Base-by-base conservation (phyloP, 2,797 vertebrate species). In the Poliocrania exsul region DNA sequence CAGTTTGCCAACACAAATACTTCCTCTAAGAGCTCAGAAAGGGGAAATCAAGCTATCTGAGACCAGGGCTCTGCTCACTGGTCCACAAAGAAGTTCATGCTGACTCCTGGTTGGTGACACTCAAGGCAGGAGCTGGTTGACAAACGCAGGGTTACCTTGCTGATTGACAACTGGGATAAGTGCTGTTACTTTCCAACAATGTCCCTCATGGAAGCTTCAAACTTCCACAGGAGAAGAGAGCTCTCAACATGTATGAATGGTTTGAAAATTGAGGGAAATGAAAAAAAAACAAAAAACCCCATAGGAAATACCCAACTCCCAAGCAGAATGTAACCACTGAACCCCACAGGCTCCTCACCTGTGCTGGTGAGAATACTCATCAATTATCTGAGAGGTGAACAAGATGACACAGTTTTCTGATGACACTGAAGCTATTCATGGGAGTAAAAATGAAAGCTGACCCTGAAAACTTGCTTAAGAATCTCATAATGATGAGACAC, bases 1-100 rank as follows among this genome's bases (percentile, higher is more conserved):
- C 85, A 69, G 26, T 16, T 1, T 88, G 90, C 87, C 96, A 95
- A 93, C 38, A 74, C 77, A 91, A 95, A 91, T 50, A 91, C 87
- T 82, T 53, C 66, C 37, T 61, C 57, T 31, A 25, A 81, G 91
- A 3, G 1, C 79, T 28, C 69, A 91, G 69, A 74, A 86, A 79
- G 69, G 62, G 49, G 81, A 71, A 87, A 77, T 47, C 16, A 74
- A 83, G 42, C 69, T 83, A 19, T 44, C 54, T 2, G 5, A 85
- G 35, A 38, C 18, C 3, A 50, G 12, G 13, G 58, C 53, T 53
- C 85, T 47, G 80, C 58, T 83, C 49, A 10, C 54, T 40, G 1
- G 0, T 46, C 53, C 10, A 5, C 80, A 13, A 50, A 86, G 25
- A 53, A 35, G 38, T 37, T 82, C 37, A 47, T 0, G 10, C 33